A percentile compares a stretch with the other conserved stretches of the same genome.
Evolutionary conservation across 2,797 vertebrate genomes (phyloP).

Genomic region (Chloroceryle amazona): DNA sequence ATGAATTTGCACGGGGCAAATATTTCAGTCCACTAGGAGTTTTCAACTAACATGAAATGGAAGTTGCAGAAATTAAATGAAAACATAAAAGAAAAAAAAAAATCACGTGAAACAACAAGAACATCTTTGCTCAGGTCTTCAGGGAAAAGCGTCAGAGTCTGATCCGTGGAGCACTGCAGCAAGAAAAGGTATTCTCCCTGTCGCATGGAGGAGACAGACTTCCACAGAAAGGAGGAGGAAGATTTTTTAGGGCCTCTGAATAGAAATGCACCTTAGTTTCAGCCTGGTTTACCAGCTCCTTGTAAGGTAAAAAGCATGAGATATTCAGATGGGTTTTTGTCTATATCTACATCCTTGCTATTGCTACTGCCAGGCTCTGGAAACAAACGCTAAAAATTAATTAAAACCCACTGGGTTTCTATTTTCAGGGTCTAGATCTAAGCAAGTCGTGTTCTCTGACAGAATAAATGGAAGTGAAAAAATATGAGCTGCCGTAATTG

Average conservation of each 20-base stretch:
- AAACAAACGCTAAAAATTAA: not conserved
- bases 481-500: not conserved
- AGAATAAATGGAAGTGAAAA: not conserved
- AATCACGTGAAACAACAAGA: accelerated
- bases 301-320: not conserved
- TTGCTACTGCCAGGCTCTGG: not conserved
- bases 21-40: not conserved
- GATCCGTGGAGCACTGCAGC: not conserved
- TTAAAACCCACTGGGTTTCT: not conserved
- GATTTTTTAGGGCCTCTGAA: not conserved
- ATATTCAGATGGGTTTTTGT: not conserved
- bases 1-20: not conserved
- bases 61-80: not conserved
- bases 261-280: accelerated
- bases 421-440: not conserved
- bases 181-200: not conserved
- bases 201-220: not conserved
- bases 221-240: not conserved
- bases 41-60: not conserved
- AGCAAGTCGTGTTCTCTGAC: not conserved
- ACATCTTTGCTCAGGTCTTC: not conserved
- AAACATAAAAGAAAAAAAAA: not conserved
- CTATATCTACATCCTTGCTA: not conserved
- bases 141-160: not conserved
- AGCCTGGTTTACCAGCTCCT: not conserved